Conservation (phyloP, 2,113 vertebrate species). For the Acanthisitta chloris region DNA sequence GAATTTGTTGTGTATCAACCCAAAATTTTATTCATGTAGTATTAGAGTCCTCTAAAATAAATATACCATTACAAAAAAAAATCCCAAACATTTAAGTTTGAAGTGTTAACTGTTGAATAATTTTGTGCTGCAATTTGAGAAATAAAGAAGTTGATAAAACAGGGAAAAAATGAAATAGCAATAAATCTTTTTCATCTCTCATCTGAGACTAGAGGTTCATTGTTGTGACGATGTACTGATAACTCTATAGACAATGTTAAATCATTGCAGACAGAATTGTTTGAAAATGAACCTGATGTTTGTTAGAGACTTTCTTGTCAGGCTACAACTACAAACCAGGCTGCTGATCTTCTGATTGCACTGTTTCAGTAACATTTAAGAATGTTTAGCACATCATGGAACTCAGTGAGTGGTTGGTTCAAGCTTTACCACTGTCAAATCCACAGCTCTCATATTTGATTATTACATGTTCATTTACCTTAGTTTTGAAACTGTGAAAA, state of each 20-base stretch:
- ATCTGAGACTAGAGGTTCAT: background rate
- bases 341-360: background rate
- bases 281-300: background rate
- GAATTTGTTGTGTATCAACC: background rate
- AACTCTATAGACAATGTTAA: background rate
- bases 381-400: background rate
- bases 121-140: background rate
- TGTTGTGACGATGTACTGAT: too few species aligned
- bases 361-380: background rate
- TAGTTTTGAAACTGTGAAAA: background rate
- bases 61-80: background rate
- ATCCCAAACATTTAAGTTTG: accelerated
- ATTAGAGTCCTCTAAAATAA: background rate
- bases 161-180: background rate
- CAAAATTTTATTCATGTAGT: background rate
- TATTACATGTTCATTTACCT: background rate
- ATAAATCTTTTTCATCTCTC: background rate
- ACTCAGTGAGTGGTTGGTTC: background rate
- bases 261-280: background rate
- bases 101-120: background rate
- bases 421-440: background rate
- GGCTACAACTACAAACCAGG: background rate
- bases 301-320: background rate
- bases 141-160: background rate
- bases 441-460: background rate